These are phyloP conservation scores for Listronotus oregonensis DNA, from an alignment of 1,140 invertebrate genomes.

Conservation along the genomic window DNA sequence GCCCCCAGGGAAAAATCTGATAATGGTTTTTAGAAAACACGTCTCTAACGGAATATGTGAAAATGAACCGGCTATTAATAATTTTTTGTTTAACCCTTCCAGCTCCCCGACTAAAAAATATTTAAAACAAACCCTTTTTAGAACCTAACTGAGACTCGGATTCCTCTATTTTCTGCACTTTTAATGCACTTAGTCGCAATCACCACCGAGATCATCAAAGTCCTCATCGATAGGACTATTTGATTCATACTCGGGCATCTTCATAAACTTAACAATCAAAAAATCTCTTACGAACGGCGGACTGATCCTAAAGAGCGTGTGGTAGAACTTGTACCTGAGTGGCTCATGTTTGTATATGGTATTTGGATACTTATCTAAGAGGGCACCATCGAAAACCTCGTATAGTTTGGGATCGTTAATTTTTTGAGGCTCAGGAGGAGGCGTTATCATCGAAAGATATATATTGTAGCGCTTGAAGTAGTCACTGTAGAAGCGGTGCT, in stretches of 20 bases:
- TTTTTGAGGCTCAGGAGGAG: conserved; percentile 49
- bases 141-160: no score
- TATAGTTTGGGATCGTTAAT: conserved; percentile 59
- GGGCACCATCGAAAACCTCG: conserved; percentile 59
- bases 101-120: no score
- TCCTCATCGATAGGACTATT: conserved; percentile 9
- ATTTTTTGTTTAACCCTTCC: no score
- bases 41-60: no score
- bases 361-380: conserved; percentile 59
- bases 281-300: conserved; percentile 60
- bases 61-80: no score
- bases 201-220: conserved; percentile 18
- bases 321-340: conserved; percentile 59
- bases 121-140: no score
- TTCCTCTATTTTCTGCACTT: no score
- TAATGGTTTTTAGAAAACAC: no score
- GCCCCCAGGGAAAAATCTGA: no score
- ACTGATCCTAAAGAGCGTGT: conserved; percentile 59
- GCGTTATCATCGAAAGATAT: conserved; percentile 59
- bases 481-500: conserved; percentile 59
- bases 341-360: conserved; percentile 62
- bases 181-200: neutral
- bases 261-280: conserved; percentile 61
- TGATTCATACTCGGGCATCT: conserved; percentile 56
- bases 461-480: conserved; percentile 63